Evolutionary conservation across 2,888 invertebrate species (phyloP).

Genomic region (Parelbella ahira): DNA sequence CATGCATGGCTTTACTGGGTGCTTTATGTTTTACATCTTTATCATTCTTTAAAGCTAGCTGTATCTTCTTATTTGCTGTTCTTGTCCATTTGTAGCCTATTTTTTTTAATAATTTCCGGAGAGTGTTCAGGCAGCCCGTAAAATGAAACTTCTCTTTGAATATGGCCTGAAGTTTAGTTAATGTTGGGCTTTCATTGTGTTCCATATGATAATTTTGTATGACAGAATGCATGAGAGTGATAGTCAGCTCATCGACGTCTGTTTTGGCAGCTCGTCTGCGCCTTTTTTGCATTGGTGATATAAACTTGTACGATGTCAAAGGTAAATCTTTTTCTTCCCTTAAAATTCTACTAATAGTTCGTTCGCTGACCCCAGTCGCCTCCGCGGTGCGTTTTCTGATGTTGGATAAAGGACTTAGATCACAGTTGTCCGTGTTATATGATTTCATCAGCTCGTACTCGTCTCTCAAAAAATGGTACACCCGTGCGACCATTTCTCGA

Average conservation of each 20-base stretch:
- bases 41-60: conserved; percentile 15
- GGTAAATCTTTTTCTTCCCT: conserved; percentile 30
- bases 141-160: conserved; percentile 22
- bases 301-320: conserved; percentile 21
- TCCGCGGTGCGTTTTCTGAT: conserved; percentile 28
- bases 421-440: conserved; percentile 13
- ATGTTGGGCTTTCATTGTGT: conserved; percentile 20
- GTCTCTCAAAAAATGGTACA: conserved; percentile 25
- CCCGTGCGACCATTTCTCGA: conserved; percentile 29
- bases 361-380: conserved; percentile 27
- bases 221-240: conserved; percentile 19
- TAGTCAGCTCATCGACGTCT: conserved; percentile 16
- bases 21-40: conserved; percentile 13
- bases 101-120: conserved; percentile 16
- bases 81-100: conserved; percentile 21
- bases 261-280: conserved; percentile 11
- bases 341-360: conserved; percentile 28
- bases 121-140: conserved; percentile 19
- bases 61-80: conserved; percentile 11
- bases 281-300: conserved; percentile 25
- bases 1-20: conserved; percentile 8
- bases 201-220: conserved; percentile 21
- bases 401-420: conserved; percentile 28
- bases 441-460: conserved; percentile 24
- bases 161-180: conserved; percentile 18